phyloP scores from a whole-genome alignment of 2,797 vertebrate species.

The Pseudotriccus pelzelni region DNA sequence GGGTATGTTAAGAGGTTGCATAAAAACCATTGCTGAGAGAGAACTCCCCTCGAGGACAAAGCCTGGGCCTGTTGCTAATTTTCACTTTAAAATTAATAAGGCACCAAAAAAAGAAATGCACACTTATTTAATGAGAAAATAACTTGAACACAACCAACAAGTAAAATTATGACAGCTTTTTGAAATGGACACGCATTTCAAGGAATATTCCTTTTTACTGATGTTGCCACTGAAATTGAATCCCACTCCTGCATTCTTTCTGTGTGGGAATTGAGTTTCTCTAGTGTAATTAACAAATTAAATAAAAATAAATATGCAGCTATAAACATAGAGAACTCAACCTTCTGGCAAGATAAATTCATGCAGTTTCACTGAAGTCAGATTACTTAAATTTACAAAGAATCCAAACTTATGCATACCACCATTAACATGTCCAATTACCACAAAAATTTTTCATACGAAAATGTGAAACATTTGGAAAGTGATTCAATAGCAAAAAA shows the following conservation, averaged over 20 bases:
- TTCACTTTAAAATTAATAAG: neutral
- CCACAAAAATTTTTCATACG: neutral
- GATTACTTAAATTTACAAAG: neutral
- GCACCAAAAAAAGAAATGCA: neutral
- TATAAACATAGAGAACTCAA: neutral
- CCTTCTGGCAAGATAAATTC: neutral
- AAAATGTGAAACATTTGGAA: neutral
- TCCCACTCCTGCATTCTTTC: neutral
- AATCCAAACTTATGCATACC: neutral
- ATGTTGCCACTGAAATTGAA: neutral
- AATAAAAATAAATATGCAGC: neutral
- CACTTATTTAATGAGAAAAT: neutral
- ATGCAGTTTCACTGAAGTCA: neutral
- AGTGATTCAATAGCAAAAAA: neutral
- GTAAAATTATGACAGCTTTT: neutral
- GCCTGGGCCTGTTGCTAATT: neutral
- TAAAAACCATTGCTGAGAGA: neutral
- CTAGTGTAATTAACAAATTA: neutral
- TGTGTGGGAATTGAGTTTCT: neutral
- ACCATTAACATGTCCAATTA: accelerated
- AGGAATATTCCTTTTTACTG: neutral
- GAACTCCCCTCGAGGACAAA: neutral
- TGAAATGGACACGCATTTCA: neutral
- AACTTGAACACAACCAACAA: neutral
- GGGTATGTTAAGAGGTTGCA: neutral